phyloP scores from a whole-genome alignment of 1,140 invertebrate genomes.

The Mactra quadrangularis region DNA sequence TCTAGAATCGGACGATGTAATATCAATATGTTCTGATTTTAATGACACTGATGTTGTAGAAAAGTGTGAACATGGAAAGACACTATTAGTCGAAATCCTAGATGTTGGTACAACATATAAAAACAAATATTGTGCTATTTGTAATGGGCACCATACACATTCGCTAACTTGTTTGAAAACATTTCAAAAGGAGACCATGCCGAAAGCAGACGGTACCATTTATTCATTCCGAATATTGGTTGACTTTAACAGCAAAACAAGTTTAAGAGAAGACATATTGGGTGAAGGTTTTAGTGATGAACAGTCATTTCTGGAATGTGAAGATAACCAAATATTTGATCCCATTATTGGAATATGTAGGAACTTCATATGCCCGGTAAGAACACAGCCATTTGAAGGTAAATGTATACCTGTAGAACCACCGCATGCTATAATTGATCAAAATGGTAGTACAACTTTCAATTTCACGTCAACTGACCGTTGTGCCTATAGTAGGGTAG shows the following conservation, averaged over 20 bases:
- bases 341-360: not conserved
- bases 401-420: not conserved
- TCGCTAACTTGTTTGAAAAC: not conserved
- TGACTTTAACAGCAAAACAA: too few relatives aligned
- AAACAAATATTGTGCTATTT: conserved; percentile 5
- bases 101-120: not conserved
- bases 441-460: not conserved
- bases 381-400: not conserved
- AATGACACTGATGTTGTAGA: not conserved
- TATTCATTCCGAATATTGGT: conserved; percentile 10
- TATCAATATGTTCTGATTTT: not conserved
- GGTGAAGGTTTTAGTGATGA: too few relatives aligned
- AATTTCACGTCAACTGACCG: not conserved
- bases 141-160: not conserved
- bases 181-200: not conserved
- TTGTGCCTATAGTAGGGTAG: not conserved
- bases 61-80: not conserved
- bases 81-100: not conserved
- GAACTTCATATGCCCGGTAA: conserved; percentile 2
- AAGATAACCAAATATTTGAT: conserved; percentile 8
- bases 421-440: not conserved
- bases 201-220: not conserved
- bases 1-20: not conserved
- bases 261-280: too few relatives aligned
- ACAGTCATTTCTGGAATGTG: not conserved